phyloP scores from a whole-genome alignment of 2,888 invertebrate species.

The Ryuthela nishihirai region DNA sequence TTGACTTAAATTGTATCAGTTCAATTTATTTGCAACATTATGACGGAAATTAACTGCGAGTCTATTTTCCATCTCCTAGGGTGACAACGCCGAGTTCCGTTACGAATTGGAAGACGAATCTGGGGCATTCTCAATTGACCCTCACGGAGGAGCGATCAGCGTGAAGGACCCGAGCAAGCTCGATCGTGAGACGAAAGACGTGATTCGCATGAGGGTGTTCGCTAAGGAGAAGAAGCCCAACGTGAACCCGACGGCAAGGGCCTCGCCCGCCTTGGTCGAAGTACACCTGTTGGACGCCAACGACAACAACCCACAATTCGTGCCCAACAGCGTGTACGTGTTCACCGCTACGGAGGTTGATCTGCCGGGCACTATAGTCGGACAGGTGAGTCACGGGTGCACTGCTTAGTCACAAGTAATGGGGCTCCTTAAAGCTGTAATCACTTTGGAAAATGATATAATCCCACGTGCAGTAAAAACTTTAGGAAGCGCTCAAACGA shows the following conservation, averaged over 20 bases:
- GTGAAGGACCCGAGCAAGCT: conserved; percentile 69
- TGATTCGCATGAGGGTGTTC: conserved; percentile 63
- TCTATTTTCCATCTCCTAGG: no score
- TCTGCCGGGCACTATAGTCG: conserved; percentile 66
- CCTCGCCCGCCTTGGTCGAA: conserved; percentile 65
- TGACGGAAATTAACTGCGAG: no score
- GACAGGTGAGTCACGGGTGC: conserved; percentile 54
- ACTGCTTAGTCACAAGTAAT: neutral
- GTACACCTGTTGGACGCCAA: conserved; percentile 63
- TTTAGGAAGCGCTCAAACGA: no score
- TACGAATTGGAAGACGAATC: conserved; percentile 70
- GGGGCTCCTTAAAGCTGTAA: no score
- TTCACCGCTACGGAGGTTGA: conserved; percentile 67
- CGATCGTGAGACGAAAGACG: conserved; percentile 71
- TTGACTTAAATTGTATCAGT: no score
- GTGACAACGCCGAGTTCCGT: conserved; percentile 77
- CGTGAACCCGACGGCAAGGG: conserved; percentile 56
- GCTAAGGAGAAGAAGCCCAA: conserved; percentile 70
- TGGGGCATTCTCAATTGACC: conserved; percentile 75
- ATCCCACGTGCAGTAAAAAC: no score
- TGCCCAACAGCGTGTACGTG: conserved; percentile 77
- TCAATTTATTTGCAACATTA: no score
- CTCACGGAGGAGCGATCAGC: conserved; percentile 78
- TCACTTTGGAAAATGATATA: no score
- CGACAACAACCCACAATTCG: conserved; percentile 83